phyloP scores from a whole-genome alignment of 2,888 invertebrate genomes.

The Drosophila meridiana region DNA sequence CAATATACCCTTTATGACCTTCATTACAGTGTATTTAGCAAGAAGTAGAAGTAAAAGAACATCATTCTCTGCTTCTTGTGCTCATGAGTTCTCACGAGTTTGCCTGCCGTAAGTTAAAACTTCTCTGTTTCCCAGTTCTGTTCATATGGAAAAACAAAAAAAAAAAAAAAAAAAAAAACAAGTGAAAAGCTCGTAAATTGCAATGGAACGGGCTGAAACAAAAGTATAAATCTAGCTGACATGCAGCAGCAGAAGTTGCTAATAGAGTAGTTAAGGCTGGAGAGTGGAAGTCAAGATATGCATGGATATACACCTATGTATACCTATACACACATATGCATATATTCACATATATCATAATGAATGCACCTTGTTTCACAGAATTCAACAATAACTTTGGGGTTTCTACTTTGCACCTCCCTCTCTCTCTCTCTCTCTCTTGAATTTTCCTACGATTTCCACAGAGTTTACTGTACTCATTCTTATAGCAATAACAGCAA shows the following conservation, averaged over 20 bases:
- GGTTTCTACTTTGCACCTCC: not conserved
- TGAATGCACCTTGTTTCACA: not conserved
- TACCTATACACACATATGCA: not conserved
- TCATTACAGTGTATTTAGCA: not conserved
- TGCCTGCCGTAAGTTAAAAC: constrained; percentile 8
- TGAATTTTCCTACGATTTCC: not conserved
- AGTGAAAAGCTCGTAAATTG: not conserved
- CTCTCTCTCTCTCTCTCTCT: too few species aligned
- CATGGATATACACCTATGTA: not conserved
- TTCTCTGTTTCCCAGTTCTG: constrained; percentile 17
- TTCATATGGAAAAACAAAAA: constrained; percentile 16
- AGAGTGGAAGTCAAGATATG: not conserved
- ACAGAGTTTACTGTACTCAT: not conserved
- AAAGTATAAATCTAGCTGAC: constrained; percentile 5
- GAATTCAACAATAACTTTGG: not conserved
- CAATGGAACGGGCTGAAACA: not conserved
- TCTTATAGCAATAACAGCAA: not conserved
- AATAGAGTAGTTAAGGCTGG: constrained; percentile 1
- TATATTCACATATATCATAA: not conserved
- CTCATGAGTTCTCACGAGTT: constrained; percentile 18
- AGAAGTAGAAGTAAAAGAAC: not conserved
- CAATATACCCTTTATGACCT: not conserved
- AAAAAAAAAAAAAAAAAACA: not conserved
- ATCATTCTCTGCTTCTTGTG: constrained; percentile 23
- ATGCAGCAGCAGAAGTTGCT: not conserved